Evolutionary conservation across 1,140 invertebrate species (phyloP).

Genomic region (Neodiprion virginianus): DNA sequence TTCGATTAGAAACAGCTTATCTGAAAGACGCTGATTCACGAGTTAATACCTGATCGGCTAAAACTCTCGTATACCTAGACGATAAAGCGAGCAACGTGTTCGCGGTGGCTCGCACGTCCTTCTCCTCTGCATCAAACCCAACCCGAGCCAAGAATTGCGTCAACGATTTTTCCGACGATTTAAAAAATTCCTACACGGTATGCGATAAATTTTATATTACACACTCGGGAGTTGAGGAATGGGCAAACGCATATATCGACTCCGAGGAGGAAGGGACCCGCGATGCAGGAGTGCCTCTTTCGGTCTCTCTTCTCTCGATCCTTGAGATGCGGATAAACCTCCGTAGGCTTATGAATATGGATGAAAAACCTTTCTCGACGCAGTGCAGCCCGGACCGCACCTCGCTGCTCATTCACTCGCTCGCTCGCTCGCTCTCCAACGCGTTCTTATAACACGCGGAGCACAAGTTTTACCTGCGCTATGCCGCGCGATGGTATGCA

Average conservation of each 20-base stretch:
- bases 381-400: slow-evolving; percentile 39
- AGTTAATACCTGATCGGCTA: not conserved
- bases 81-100: not conserved
- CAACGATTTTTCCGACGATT: not conserved
- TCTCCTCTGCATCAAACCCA: not conserved
- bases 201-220: slow-evolving; percentile 7
- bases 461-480: slow-evolving; percentile 20
- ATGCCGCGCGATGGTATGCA: slow-evolving; percentile 9
- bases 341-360: slow-evolving; percentile 60
- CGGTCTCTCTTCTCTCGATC: slow-evolving; percentile 33
- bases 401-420: slow-evolving; percentile 29
- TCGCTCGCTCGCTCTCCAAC: slow-evolving; percentile 29
- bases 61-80: not conserved
- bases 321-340: slow-evolving; percentile 53
- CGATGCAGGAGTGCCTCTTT: slow-evolving; percentile 3
- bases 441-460: slow-evolving; percentile 25
- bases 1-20: slow-evolving; percentile 2
- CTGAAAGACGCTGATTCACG: not conserved
- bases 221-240: not conserved
- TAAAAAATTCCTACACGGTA: not conserved
- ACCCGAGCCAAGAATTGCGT: not conserved
- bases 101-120: not conserved
- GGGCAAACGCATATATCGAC: slow-evolving; percentile 15
- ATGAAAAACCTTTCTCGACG: slow-evolving; percentile 52
- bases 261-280: not conserved